Evolutionary conservation across 2,888 invertebrate species (phyloP), one percentile per base, ranked within the genome.

Genomic region (Synergus umbraculus): DNA sequence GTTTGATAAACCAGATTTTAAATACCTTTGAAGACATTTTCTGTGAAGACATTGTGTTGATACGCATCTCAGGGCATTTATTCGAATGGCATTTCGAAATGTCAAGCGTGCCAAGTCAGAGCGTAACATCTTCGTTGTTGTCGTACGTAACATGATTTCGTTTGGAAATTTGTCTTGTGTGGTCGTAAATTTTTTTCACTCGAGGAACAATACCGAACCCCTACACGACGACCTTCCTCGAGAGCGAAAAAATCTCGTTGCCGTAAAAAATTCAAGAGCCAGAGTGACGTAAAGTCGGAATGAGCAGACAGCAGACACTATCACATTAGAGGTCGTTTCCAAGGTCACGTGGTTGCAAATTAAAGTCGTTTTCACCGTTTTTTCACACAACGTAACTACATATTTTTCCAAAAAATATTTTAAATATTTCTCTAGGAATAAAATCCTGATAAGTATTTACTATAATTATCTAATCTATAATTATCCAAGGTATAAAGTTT

Each of bases 71-170:
- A 94, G 92, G 86, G 93, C 91, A 91, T 94, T 95, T 83, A 92
- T 92, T 88, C 94, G 93, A 84, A 94, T 90, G 87, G 93, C 93
- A 93, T 94, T 94, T 92, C 94, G 94, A 76, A 95, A 91, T 88
- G 94, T 93, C 90, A 94, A 93, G 89, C 94, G 95, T 87, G 96
- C 91, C 87, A 95, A 92, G 92, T 95, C 95, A 92, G 95, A 95
- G 93, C 96, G 95, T 92, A 94, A 93, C 78, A 86, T 87, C 90
- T 94, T 78, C 60, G 41, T 82, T 63, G 82, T 93, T 89, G 96
- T 94, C 92, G 95, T 95, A 93, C 96, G 95, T 93, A 96, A 94
- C 96, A 96, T 96, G n/a, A 46, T 73, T 66, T 66, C 58, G 67
- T 79, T 79, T 79, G 15, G 43, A 44, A 60, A 65, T 64, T 63